Evolutionary conservation across 2,888 invertebrate genomes (phyloP), one percentile per base, ranked within the genome.

Genomic region (Anagyrus pseudococci): DNA sequence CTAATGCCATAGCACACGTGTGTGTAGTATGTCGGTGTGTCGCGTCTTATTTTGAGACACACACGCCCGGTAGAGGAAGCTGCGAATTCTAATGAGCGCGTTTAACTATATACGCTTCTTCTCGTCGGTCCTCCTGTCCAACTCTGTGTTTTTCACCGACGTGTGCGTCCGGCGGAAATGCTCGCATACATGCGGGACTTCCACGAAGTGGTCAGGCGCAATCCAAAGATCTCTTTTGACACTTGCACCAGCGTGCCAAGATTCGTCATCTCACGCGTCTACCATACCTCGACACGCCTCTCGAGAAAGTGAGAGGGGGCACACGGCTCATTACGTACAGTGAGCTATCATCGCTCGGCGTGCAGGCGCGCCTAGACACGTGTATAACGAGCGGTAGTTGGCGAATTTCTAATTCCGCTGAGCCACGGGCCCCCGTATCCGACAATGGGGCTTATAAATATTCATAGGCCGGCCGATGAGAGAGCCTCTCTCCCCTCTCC

Each of bases 301-400:
- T 37, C 2, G 4, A 37, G 29, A 37, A 37, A 37, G 33, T 37
- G 3, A 4, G 3, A 15, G 8, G 4, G 15, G 33, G 33, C 33
- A 8, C 33, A 37, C 13, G 29, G 48, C 29, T 43, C 60, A 29
- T 33, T 22, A 26, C 41, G n/a, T n/a, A n/a, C n/a, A n/a, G n/a
- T n/a, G n/a, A n/a, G n/a, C n/a, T n/a, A 40, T 20, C 29, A 54
- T 60, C 47, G 47, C 41, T 54, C 47, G n/a, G n/a, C n/a, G n/a
- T n/a, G n/a, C n/a, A n/a, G n/a, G n/a, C n/a, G n/a, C n/a, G n/a
- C n/a, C n/a, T n/a, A n/a, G n/a, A n/a, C 8, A 2, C 15, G 3
- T 15, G 33, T 37, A 13, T 37, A 8, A 37, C 15, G 33, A 37
- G 33, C 15, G 13, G 15, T 15, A 37, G 15, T 37, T 37, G 2